Percentiles rank a stretch among this genome's conserved stretches.
Conservation (phyloP, 2,888 invertebrate species). For the Omphaloscelis lunosa region DNA sequence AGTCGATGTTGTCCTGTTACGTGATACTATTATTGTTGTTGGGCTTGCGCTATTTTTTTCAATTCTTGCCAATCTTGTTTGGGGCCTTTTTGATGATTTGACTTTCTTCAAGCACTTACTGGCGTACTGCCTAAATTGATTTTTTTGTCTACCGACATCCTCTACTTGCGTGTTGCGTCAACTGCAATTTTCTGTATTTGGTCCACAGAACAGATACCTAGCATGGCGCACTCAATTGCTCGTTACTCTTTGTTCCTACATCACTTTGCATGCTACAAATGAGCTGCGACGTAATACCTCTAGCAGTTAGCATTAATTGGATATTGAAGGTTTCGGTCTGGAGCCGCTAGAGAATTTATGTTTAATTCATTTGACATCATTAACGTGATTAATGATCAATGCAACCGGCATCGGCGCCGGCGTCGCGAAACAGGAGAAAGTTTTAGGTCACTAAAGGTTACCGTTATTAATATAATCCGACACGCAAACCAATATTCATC, state of each 20-base stretch:
- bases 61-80: neutral
- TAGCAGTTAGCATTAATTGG: conserved; percentile 55
- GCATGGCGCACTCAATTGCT: conserved; percentile 32
- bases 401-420: conserved; percentile 61
- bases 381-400: conserved; percentile 73
- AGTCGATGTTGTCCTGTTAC: conserved; percentile 9
- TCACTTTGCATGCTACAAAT: conserved; percentile 51
- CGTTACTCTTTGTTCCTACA: conserved; percentile 42
- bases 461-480: conserved; percentile 76
- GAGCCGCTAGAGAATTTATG: conserved; percentile 60
- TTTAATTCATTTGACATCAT: conserved; percentile 75
- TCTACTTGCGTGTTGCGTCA: conserved; percentile 16
- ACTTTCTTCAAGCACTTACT: neutral
- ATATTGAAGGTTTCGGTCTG: conserved; percentile 64
- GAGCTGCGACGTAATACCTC: conserved; percentile 40
- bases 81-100: neutral
- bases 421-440: conserved; percentile 76
- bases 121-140: neutral
- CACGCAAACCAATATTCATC: conserved; percentile 75
- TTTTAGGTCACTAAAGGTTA: conserved; percentile 72
- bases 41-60: neutral
- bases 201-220: conserved; percentile 25
- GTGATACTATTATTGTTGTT: conserved; percentile 17
- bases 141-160: neutral
- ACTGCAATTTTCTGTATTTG: conserved; percentile 31